Evolutionary conservation across 2,888 invertebrate genomes (phyloP).

Genomic region (Panzeria rudis): DNA sequence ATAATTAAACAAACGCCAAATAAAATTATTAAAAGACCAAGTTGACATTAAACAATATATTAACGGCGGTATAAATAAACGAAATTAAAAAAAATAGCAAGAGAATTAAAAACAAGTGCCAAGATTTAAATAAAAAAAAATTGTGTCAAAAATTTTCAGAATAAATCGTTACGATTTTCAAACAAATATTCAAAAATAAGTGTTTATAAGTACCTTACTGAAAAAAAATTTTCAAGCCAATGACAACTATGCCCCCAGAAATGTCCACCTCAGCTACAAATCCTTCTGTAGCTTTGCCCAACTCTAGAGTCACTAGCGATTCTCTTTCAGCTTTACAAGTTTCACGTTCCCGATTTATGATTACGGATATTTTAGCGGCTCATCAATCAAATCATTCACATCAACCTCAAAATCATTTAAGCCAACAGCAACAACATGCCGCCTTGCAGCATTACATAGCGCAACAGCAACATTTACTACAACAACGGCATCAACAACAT

Average conservation of each 20-base stretch:
- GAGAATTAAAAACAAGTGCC: conserved; percentile 41
- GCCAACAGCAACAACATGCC: conserved; percentile 76
- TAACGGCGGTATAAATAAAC: conserved; percentile 48
- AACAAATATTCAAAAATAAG: conserved; percentile 4
- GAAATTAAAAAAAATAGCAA: background rate
- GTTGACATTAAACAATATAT: background rate
- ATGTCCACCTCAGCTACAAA: conserved; percentile 79
- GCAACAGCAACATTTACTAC: conserved; percentile 79
- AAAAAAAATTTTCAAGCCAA: conserved; percentile 72
- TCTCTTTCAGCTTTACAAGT: conserved; percentile 87
- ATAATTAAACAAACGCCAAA: conserved; percentile 13
- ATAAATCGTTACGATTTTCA: conserved; percentile 18
- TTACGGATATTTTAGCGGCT: conserved; percentile 92
- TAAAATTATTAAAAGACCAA: conserved; percentile 1
- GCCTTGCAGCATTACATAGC: conserved; percentile 78
- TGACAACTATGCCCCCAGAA: conserved; percentile 82
- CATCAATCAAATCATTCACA: conserved; percentile 74
- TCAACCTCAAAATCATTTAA: conserved; percentile 76
- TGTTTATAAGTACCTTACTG: conserved; percentile 1
- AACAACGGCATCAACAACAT: conserved; percentile 76
- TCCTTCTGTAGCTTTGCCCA: conserved; percentile 74
- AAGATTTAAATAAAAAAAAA: conserved; percentile 27
- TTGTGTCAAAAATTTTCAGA: conserved; percentile 31
- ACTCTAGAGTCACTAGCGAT: conserved; percentile 75
- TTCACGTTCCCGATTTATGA: conserved; percentile 93